Base-by-base conservation (phyloP, 2,797 vertebrate species). In the Galago senegalensis region DNA sequence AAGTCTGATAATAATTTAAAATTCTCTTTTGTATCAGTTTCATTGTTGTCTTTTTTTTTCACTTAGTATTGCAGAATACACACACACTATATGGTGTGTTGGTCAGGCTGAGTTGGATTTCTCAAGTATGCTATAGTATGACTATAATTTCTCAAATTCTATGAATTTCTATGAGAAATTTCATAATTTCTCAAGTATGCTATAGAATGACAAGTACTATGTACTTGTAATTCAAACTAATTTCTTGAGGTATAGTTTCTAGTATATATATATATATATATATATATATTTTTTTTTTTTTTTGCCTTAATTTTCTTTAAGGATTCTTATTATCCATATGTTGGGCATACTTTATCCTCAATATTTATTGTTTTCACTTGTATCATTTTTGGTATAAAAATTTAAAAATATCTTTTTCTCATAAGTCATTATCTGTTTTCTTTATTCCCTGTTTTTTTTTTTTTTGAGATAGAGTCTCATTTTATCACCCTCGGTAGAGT, bases 331-430 rank as follows among this genome's bases (percentile, higher is more conserved):
- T 79, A 89, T 60, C 37, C 7, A 2, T 43, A 86, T 67, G 17
- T 89, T 94, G 43, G 76, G 27, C 92, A 34, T 25, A 85, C 9
- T 86, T 91, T 37, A 46, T 91, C 37, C 69, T 89, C 31, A 46
- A 0, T 34, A 31, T 65, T 83, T 95, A 31, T 67, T 21, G 72
- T 82, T 89, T 95, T 94, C 14, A 87, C 21, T 81, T 81, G 34
- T 5, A 46, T 91, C 46, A 46, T 65, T 76, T n/a, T 75, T 72
- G 20, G 70, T 61, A 49, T 76, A 73, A 58, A 89, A 77, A 72
- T 63, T 61, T 80, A 49, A 72, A 58, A 89, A 29, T 23, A 79
- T 67, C 21, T 72, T 0, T 95, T 29, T 92, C 56, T 67, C 25
- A 0, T 87, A 43, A 93, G 23, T 23, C 29, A 14, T 81, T 92